These are phyloP conservation scores for Discoglossus pictus DNA, from an alignment of 2,797 vertebrate species.

Conservation along the genomic window DNA sequence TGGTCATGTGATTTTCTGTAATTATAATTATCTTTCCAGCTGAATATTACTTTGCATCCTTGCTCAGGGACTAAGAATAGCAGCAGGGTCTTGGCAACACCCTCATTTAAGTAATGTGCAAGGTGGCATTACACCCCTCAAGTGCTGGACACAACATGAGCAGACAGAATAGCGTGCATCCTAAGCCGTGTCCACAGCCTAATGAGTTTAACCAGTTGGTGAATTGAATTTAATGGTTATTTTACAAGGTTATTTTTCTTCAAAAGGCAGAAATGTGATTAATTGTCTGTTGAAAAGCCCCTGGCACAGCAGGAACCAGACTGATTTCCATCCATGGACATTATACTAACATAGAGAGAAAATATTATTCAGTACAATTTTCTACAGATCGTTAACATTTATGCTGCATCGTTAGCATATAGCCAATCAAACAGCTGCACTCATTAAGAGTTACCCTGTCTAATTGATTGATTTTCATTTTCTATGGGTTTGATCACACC, in stretches of 20 bases:
- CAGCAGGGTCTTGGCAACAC: conserved; percentile 13
- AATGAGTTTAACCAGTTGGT: no score
- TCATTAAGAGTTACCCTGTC: conserved; percentile 29
- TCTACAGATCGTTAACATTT: conserved; percentile 30
- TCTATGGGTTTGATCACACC: no score
- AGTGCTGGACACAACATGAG: no score
- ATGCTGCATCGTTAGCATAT: conserved; percentile 30
- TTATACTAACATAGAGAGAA: conserved; percentile 15
- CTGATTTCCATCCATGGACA: conserved; percentile 3
- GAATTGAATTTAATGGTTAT: conserved; percentile 16
- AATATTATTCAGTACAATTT: conserved; percentile 21
- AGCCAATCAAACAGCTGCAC: conserved; percentile 28
- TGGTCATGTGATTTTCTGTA: conserved; percentile 36
- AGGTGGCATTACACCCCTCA: no score
- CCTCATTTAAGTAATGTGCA: neutral
- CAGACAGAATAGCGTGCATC: no score
- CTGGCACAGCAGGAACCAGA: conserved; percentile 7
- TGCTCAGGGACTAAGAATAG: conserved; percentile 17
- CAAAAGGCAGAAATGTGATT: conserved; percentile 31
- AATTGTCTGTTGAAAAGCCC: conserved; percentile 25
- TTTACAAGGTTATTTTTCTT: conserved; percentile 6
- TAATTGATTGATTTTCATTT: conserved; percentile 23
- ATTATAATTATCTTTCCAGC: conserved; percentile 45
- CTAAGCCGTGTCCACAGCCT: no score
- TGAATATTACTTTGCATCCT: conserved; percentile 28